Base-by-base conservation (phyloP, 53 echinoderm and acorn worm genomes). In the Luidia sarsii region DNA sequence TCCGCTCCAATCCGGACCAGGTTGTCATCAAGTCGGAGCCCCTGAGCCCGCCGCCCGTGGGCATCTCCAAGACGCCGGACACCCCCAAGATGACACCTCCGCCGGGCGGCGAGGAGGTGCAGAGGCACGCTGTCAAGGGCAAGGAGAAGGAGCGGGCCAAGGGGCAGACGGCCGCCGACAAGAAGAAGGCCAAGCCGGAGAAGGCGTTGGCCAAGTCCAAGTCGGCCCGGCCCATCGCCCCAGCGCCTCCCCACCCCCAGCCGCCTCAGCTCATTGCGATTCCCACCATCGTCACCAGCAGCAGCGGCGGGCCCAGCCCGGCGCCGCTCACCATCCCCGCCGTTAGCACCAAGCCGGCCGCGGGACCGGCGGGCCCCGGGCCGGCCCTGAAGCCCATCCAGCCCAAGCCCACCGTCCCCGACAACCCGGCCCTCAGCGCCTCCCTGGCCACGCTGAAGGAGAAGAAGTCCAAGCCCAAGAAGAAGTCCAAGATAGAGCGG, bases 241-340 rank as follows among this genome's bases (percentile, higher is more conserved):
- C 94, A 14, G 91, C 94, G 38, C 89, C 92, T 3, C 72, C 86
- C 43, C 63, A 69, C 43, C 83, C 89, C 3, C 80, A 67, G 48
- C 93, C 90, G 11, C 96, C 88, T 57, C 99, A 99, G 89, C 89
- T 99, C 61, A 84, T 99, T 59, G 87, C 99, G 67, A 86, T 99
- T 51, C 94, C 99, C 54, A 87, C 94, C 28, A 80, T 86, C 71
- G 71, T 95, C 36, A 85, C 92, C 72, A 71, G 70, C 80, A 86
- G 92, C 71, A 82, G 88, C 38, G 79, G 88, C 38, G 81, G 88
- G 59, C 61, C 89, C 33, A 87, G 61, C 30, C 80, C 82, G 7
- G 68, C 90, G 49, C 89, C 95, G 10, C 79, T 88, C 34, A 87
- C 87, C 15, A 50, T 90, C 37, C 85, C 89, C 37, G 71, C 94